phyloP scores from a whole-genome alignment of 2,113 vertebrate genomes.

The Aptenodytes patagonicus region DNA sequence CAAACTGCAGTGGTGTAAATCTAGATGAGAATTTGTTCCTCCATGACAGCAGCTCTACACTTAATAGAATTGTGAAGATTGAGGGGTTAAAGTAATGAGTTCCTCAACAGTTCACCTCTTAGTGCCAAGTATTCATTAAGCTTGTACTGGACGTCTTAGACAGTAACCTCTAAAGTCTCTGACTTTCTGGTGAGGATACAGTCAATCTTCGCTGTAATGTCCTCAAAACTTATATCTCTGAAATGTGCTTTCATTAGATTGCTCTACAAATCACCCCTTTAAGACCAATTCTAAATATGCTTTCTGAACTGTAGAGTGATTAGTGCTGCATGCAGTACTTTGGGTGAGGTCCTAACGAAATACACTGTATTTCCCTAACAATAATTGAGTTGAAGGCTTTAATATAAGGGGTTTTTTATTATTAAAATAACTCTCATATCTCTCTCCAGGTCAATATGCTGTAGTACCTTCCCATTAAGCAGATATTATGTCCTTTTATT shows the following conservation, averaged over 20 bases:
- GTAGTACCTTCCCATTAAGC: conserved; percentile 75
- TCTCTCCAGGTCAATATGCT: conserved; percentile 77
- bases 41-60: conserved; percentile 30
- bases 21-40: conserved; percentile 26
- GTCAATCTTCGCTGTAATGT: conserved; percentile 71
- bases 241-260: conserved; percentile 70
- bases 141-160: conserved; percentile 46
- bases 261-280: conserved; percentile 69
- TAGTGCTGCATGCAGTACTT: conserved; percentile 67
- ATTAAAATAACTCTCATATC: conserved; percentile 79
- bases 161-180: conserved; percentile 58
- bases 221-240: conserved; percentile 65
- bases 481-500: conserved; percentile 81
- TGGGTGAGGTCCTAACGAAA: conserved; percentile 70
- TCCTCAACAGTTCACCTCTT: conserved; percentile 50
- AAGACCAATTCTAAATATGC: conserved; percentile 70
- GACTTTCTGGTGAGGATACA: conserved; percentile 63
- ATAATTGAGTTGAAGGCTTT: conserved; percentile 74
- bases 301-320: conserved; percentile 60
- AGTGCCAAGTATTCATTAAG: conserved; percentile 41
- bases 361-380: conserved; percentile 61
- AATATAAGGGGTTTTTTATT: conserved; percentile 66
- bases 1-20: conserved; percentile 3
- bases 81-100: conserved; percentile 69
- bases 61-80: conserved; percentile 69